phyloP scores from a whole-genome alignment of 1,140 invertebrate genomes.

The Caerostris extrusa region DNA sequence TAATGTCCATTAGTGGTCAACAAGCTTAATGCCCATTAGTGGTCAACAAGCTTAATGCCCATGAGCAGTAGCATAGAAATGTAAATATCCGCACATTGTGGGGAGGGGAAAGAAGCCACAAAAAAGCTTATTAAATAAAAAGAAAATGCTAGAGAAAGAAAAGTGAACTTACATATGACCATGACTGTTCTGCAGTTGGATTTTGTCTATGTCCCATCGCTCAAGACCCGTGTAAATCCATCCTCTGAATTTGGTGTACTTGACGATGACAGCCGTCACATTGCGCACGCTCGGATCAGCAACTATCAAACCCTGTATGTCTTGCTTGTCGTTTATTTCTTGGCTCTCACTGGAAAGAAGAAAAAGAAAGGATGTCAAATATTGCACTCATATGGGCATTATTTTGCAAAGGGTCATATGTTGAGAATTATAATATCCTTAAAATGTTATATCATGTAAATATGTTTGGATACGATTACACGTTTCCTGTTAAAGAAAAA shows the following conservation, averaged over 20 bases:
- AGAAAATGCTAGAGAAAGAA: not conserved
- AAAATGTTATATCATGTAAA: too few relatives aligned
- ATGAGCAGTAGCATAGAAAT: too few relatives aligned
- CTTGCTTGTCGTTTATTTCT: conserved; percentile 83
- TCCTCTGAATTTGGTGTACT: conserved; percentile 93
- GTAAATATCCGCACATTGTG: too few relatives aligned
- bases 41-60: too few relatives aligned
- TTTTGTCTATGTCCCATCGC: conserved; percentile 88
- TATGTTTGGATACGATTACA: too few relatives aligned
- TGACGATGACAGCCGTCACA: conserved; percentile 87
- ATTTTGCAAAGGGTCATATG: too few relatives aligned
- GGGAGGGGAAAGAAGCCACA: not conserved
- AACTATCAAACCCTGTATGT: conserved; percentile 86
- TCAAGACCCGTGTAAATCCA: conserved; percentile 93
- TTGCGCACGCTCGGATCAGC: conserved; percentile 91
- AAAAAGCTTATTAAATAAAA: not conserved
- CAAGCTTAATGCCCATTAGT: too few relatives aligned
- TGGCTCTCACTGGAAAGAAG: conserved; percentile 86
- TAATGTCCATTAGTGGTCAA: too few relatives aligned
- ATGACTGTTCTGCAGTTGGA: conserved; percentile 92
- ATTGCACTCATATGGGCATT: too few relatives aligned
- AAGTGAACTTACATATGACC: conserved; percentile 86
- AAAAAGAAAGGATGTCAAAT: not conserved
- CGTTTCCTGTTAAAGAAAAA: too few relatives aligned
- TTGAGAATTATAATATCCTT: too few relatives aligned